Base-by-base conservation (phyloP, 2,888 invertebrate genomes). In the Galerucella nymphaeae region DNA sequence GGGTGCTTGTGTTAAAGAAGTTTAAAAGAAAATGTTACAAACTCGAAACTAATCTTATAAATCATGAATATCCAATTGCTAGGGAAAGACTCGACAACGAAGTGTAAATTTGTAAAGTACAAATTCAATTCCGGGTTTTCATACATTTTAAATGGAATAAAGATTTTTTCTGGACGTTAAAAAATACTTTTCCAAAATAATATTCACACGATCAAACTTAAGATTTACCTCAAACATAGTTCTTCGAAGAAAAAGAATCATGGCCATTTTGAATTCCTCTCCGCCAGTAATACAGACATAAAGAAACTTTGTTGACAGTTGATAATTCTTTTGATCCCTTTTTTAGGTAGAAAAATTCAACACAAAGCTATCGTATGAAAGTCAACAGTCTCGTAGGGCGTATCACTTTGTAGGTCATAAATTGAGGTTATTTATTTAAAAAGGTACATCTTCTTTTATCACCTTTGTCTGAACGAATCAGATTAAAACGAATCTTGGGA, bases 351-450 rank as follows among this genome's bases (percentile, higher is more conserved):
- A 75, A 72, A 50, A 67, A 72, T 72, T 59, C 55, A 61, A 68
- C 59, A 72, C 71, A 71, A 74, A 70, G 57, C 70, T 59, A 55
- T 69, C 79, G 76, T 69, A 76, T 75, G 77, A 78, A 77, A 73
- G 76, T 71, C 68, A 75, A 80, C 76, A 81, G 77, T 78, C 79
- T 78, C 75, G 74, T 71, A 75, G 75, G 79, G 79, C 80, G 78
- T 77, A 68, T 70, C 74, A 77, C 72, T 66, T 63, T 62, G 55
- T 57, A 66, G 71, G 65, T 69, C 69, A 72, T 77, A 76, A 78
- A 78, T 80, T 71, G 64, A 66, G 66, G 70, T 72, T 73, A 71
- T 73, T 76, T 75, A 70, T 76, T 74, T 73, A 69, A 20, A 62
- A 66, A 72, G 55, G 72, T 74, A 76, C 73, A 59, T 70, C 76